Percentiles rank a stretch among this genome's conserved stretches.
phyloP scores from a whole-genome alignment of 2,888 invertebrate species.

The Metopia argyrocephala region DNA sequence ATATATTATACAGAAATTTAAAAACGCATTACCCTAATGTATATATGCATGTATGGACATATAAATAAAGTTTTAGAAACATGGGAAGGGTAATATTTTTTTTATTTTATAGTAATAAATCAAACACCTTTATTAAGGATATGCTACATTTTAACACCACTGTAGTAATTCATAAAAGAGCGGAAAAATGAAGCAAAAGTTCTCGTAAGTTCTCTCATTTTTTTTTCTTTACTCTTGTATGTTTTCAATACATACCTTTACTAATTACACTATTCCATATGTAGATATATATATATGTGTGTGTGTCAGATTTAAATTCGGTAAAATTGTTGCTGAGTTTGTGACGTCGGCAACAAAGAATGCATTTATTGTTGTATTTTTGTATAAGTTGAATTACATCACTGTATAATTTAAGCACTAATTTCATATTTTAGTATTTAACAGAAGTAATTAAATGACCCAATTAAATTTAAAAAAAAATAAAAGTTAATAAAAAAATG shows the following conservation, averaged over 20 bases:
- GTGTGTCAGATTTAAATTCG: not conserved
- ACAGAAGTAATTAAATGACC: conserved; percentile 24
- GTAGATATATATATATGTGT: not conserved
- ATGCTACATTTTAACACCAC: not conserved
- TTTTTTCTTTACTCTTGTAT: not conserved
- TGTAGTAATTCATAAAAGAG: not conserved
- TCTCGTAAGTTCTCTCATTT: conserved; percentile 35
- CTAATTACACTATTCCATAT: no score
- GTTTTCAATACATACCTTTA: not conserved
- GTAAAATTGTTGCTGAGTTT: conserved; percentile 43
- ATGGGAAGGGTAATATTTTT: no score
- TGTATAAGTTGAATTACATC: conserved; percentile 33
- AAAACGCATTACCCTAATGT: no score
- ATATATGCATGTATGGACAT: no score
- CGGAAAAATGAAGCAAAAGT: conserved; percentile 7
- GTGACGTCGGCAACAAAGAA: conserved; percentile 30
- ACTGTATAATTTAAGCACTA: conserved; percentile 19
- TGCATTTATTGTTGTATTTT: conserved; percentile 23
- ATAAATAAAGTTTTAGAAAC: no score
- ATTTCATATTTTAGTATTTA: not conserved
- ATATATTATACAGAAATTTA: no score
- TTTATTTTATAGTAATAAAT: no score
- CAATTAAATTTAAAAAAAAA: conserved; percentile 22
- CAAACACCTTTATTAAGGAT: no score
- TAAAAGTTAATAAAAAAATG: not conserved